phyloP scores from a whole-genome alignment of 2,888 invertebrate genomes.

The Clanis bilineata region DNA sequence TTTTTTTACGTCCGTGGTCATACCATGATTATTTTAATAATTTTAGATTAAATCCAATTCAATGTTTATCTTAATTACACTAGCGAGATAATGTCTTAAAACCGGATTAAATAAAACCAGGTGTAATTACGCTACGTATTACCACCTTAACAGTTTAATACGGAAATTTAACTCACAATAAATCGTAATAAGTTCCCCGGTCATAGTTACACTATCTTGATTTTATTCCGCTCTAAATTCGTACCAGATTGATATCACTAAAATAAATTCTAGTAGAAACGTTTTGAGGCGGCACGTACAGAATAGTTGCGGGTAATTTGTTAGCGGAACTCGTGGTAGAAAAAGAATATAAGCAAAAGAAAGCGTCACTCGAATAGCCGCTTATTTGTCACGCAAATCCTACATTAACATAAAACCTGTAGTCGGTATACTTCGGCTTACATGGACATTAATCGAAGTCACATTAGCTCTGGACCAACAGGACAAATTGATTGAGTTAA shows the following conservation, averaged over 20 bases:
- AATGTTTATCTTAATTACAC: not conserved
- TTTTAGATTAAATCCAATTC: not conserved
- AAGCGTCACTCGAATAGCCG: not conserved
- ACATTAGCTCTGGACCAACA: constrained; percentile 26
- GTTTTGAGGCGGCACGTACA: constrained; percentile 3
- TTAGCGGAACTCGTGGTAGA: constrained; percentile 1
- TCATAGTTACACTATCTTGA: constrained; percentile 13
- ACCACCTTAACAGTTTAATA: not conserved
- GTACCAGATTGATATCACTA: constrained; percentile 12
- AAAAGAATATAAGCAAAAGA: constrained; percentile 11
- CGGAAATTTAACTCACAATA: not conserved
- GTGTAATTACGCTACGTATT: not conserved
- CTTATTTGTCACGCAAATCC: constrained; percentile 20
- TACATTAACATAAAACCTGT: constrained; percentile 21
- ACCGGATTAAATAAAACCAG: not conserved
- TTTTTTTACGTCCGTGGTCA: too few species aligned
- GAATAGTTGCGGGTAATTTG: constrained; percentile 7
- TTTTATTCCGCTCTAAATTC: constrained; percentile 19
- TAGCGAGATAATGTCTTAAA: not conserved
- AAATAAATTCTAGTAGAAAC: constrained; percentile 9
- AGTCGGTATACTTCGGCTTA: constrained; percentile 5
- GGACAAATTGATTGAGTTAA: constrained; percentile 34
- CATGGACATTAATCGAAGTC: constrained; percentile 30
- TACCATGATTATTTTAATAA: too few species aligned
- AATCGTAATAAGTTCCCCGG: constrained; percentile 15